Conservation (phyloP, 2,113 vertebrate genomes). For the Aviceda subcristata region DNA sequence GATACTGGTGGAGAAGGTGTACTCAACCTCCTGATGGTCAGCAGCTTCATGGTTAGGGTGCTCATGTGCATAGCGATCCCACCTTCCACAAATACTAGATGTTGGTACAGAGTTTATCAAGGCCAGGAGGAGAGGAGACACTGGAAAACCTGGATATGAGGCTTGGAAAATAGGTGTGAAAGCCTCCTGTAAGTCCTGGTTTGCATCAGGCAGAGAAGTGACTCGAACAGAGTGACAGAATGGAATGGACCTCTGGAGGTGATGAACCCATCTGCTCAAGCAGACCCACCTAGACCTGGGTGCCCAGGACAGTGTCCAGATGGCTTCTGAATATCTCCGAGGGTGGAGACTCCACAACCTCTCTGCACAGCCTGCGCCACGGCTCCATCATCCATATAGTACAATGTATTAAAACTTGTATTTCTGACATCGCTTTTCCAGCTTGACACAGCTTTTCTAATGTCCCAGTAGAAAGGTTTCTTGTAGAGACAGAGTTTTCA, state of each 20-base stretch:
- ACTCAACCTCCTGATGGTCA: neutral
- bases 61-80: neutral
- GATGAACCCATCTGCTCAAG: neutral
- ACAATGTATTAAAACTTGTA: neutral
- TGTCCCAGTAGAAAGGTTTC: neutral
- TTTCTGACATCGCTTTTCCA: neutral
- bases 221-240: neutral
- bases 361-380: neutral
- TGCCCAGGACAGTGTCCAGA: neutral
- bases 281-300: neutral
- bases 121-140: neutral
- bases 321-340: neutral
- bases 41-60: neutral
- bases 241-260: neutral
- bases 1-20: neutral
- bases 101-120: neutral
- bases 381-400: rapidly evolving
- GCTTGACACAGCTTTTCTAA: neutral
- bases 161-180: neutral
- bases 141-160: neutral
- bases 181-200: neutral
- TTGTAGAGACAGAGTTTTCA: neutral
- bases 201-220: neutral
- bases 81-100: neutral
- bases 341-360: neutral